Evolutionary conservation across 2,888 invertebrate genomes (phyloP).

Genomic region (Unio pictorum): DNA sequence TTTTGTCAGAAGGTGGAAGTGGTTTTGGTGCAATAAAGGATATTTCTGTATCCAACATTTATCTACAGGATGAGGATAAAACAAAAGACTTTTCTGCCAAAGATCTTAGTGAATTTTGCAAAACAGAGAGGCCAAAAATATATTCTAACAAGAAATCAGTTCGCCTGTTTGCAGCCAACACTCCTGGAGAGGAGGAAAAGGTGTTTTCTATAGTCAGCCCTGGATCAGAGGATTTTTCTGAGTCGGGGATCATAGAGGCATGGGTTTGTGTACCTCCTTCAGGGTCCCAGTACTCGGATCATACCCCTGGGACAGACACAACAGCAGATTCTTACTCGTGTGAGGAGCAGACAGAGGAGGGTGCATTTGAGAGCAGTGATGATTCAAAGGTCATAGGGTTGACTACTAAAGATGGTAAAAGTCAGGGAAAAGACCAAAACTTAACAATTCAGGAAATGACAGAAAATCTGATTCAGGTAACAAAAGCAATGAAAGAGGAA

Average conservation of each 20-base stretch:
- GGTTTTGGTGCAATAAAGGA: constrained; percentile 69
- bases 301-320: constrained; percentile 34
- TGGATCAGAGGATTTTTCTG: constrained; percentile 30
- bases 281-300: constrained; percentile 6
- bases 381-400: constrained; percentile 22
- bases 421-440: constrained; percentile 18
- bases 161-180: constrained; percentile 40
- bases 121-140: constrained; percentile 4
- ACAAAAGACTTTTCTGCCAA: constrained; percentile 64
- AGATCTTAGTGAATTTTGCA: constrained; percentile 46
- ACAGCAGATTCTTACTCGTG: constrained; percentile 34
- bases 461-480: constrained; percentile 54
- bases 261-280: constrained; percentile 33
- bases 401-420: constrained; percentile 20
- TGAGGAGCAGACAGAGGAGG: constrained; percentile 36
- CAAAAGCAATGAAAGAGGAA: constrained; percentile 39
- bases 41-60: constrained; percentile 67
- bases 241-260: constrained; percentile 35
- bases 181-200: constrained; percentile 43
- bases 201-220: constrained; percentile 39
- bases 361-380: constrained; percentile 25
- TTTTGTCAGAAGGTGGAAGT: constrained; percentile 14
- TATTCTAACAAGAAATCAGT: constrained; percentile 9
- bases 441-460: constrained; percentile 53
- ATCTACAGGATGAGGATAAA: constrained; percentile 62